Conservation (phyloP, 2,888 invertebrate species). For the Criorhina ranunculi region DNA sequence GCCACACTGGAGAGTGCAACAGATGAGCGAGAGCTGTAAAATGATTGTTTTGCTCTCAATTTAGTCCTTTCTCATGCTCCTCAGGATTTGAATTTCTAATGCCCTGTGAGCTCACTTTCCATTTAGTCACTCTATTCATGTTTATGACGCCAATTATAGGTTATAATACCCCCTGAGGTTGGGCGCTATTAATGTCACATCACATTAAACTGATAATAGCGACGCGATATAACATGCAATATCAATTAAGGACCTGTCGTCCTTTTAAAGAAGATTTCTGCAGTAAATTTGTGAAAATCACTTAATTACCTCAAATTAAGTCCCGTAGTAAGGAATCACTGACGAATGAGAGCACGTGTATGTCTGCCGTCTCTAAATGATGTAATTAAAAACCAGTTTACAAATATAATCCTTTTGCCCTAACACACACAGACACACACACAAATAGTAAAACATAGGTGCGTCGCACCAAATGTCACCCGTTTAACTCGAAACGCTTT, state of each 20-base stretch:
- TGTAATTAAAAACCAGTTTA: slow-evolving; percentile 76
- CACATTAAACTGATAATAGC: slow-evolving; percentile 72
- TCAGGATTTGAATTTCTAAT: too few species aligned
- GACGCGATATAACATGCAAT: slow-evolving; percentile 68
- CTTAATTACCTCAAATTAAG: slow-evolving; percentile 71
- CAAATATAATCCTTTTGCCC: slow-evolving; percentile 73
- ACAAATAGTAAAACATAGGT: slow-evolving; percentile 32
- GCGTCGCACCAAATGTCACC: slow-evolving; percentile 47
- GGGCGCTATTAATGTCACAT: slow-evolving; percentile 57
- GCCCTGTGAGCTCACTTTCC: neutral
- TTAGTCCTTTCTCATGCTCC: too few species aligned
- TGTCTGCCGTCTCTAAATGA: slow-evolving; percentile 42
- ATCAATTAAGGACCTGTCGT: slow-evolving; percentile 73
- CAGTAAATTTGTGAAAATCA: slow-evolving; percentile 76
- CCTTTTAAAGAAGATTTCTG: slow-evolving; percentile 49
- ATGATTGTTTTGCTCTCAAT: too few species aligned
- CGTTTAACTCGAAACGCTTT: slow-evolving; percentile 38
- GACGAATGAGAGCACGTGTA: neutral
- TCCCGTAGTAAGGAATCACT: slow-evolving; percentile 60
- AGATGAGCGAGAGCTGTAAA: too few species aligned
- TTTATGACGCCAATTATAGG: slow-evolving; percentile 19
- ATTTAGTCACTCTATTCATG: neutral
- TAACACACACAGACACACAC: slow-evolving; percentile 47
- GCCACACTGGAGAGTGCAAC: too few species aligned
- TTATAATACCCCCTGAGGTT: slow-evolving; percentile 48